Base-by-base conservation (phyloP, 2,113 vertebrate genomes). In the Thalassarche chlororhynchos region DNA sequence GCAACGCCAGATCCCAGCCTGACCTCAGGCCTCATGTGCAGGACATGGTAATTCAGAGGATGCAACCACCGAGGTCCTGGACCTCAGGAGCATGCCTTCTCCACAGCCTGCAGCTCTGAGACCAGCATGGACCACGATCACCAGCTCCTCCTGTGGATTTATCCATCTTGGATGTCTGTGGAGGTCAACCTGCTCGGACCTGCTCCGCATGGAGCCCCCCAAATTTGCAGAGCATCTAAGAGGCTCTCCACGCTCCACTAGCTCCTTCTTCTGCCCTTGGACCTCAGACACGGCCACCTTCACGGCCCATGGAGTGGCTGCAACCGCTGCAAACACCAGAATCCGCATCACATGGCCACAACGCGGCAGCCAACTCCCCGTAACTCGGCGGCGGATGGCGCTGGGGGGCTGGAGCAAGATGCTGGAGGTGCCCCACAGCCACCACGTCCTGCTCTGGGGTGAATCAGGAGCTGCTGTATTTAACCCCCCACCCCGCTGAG, bases 341-440 rank as follows among this genome's bases (percentile, higher is more conserved):
- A 72, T 21, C 46, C 42, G 42, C 47, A 26, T 38, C 78, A 34
- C 62, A 18, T 0, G 1, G 23, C 34, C 44, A 15, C 1, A 2
- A 26, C 1, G 2, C 12, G 2, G 29, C 1, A 0, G 17, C 20
- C 78, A 66, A 2, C 8, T 55, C n/a, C 54, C 69, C 2, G 1
- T 29, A 42, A 47, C 55, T 10, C 0, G 1, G 42, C 5, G 2
- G 26, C 8, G 12, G 62, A 24, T 2, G 7, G 36, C 6, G 8
- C 57, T n/a, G 20, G 28, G 32, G 9, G 23, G 7, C 46, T 74
- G 64, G 11, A 68, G 47, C 19, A n/a, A 64, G 26, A 15, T 28
- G 47, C 47, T 79, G 54, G 26, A 58, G 17, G 24, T 58, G 29
- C 26, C 23, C 47, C 31, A 51, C 16, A 77, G 23, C 32, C 47